Evolutionary conservation across 2,113 vertebrate genomes (phyloP), one percentile per base, ranked within the genome.

Genomic region (Sylvietta virens): DNA sequence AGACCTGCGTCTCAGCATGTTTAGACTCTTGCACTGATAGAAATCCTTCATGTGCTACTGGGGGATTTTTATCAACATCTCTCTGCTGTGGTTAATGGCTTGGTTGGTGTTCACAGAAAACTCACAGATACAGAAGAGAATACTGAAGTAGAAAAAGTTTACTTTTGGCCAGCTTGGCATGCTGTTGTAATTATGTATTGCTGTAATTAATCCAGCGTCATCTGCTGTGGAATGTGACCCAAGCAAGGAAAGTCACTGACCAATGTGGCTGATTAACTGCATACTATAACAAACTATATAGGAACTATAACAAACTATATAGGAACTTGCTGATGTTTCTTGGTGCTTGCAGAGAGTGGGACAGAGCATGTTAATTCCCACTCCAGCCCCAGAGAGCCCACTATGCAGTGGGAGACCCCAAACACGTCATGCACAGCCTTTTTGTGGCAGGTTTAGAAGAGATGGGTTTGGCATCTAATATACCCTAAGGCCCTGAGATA

Each of bases 401-500:
- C 6, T 44, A 0, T 61, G 51, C 37, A 50, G 2, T 39, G 37
- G 31, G 42, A 77, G 13, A 77, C 56, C 11, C 18, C 40, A 54
- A 7, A 54, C 53, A 61, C 30, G 31, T 30, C 22, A n/a, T 11
- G 9, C 33, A 30, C 9, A 15, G n/a, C 9, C 11, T 69, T 60
- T 91, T 37, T 28, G 13, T 6, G 1, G n/a, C 40, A 48, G 28
- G 6, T 40, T 77, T 50, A 54, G 70, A 56, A 65, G 45, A 67
- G 20, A 3, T 4, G 12, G 40, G 7, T 44, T 69, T 74, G 45
- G 11, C 45, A 50, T 60, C 31, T 65, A 13, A 23, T 28, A n/a
- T 8, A 45, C 11, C 13, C 5, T 1, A 76, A 20, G 8, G 3
- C 39, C 31, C 7, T 0, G 0, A 58, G 15, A 15, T 33, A 53